Base-by-base conservation (phyloP, 2,797 vertebrate species). In the Rhadinocentrus ornatus region DNA sequence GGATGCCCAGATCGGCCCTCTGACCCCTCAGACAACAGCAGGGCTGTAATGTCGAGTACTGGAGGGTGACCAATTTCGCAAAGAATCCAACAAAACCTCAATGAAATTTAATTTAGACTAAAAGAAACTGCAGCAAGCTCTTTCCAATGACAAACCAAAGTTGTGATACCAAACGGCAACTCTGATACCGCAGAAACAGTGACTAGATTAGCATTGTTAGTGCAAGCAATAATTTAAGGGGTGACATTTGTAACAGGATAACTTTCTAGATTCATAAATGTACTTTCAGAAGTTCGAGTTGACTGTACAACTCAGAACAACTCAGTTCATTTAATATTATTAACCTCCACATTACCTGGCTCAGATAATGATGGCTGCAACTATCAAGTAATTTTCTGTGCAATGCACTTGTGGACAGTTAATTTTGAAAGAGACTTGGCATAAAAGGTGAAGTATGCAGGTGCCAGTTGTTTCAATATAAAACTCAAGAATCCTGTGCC, bases 191-290 rank as follows among this genome's bases (percentile, higher is more conserved):
- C 76, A 54, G 68, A 65, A 55, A 86, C 90, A 86, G 77, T 82
- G 90, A 91, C 87, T 91, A 90, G 82, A 91, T 92, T 92, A 90
- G 81, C 87, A 75, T 89, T 31, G 69, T 37, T 48, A 48, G 71
- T 73, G 77, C 55, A 65, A 53, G 58, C 39, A 57, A 9, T 20
- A 57, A 69, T 37, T 64, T n/a, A 44, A 60, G 73, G 68, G 64
- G 73, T 78, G 86, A 71, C 67, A 77, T 81, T 80, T 66, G 29
- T 82, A 75, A 80, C 81, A 71, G 59, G 15, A 52, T 6, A 39
- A 78, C 73, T 76, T 79, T 74, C 41, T 71, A 31, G 62, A 69
- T 77, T 76, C 75, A 54, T 56, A 27, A 73, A 71, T 69, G 41
- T 64, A 63, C 72, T 78, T 62, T 67, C 46, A 1, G 22, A 24